phyloP scores from a whole-genome alignment of 2,797 vertebrate species.

The Epinephelus coioides region DNA sequence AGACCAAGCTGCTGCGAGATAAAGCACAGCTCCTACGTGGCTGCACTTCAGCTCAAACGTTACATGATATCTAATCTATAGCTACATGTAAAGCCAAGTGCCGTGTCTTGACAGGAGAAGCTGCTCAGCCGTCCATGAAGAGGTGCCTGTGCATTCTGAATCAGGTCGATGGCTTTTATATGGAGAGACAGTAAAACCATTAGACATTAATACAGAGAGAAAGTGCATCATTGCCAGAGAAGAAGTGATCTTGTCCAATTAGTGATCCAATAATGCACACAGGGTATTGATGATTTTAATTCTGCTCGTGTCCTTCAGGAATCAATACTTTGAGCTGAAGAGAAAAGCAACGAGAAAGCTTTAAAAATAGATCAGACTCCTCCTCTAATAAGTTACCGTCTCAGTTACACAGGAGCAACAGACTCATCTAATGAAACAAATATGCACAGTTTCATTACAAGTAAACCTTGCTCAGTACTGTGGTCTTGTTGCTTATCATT shows the following conservation, averaged over 20 bases:
- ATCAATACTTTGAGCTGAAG: background rate
- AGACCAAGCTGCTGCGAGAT: conserved; percentile 2
- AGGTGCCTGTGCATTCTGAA: background rate
- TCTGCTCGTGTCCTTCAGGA: background rate
- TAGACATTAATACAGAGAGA: conserved; percentile 1
- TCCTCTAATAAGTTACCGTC: background rate
- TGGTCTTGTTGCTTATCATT: background rate
- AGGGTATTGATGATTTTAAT: conserved; percentile 8
- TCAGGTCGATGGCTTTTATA: background rate
- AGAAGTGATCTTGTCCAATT: background rate
- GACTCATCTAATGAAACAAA: no score
- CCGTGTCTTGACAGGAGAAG: background rate
- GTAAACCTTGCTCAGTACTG: background rate
- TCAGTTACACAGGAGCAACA: no score
- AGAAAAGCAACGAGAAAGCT: background rate
- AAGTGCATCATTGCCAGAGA: background rate
- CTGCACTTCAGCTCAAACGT: background rate
- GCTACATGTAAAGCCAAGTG: background rate
- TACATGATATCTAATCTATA: conserved; percentile 21
- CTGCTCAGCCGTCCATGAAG: background rate
- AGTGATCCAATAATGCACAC: background rate
- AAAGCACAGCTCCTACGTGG: conserved; percentile 1
- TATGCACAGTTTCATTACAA: background rate
- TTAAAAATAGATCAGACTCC: conserved; percentile 7
- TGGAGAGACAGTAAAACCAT: background rate